Evolutionary conservation across 2,888 invertebrate genomes (phyloP).

Genomic region (Yponomeuta plumbellus): DNA sequence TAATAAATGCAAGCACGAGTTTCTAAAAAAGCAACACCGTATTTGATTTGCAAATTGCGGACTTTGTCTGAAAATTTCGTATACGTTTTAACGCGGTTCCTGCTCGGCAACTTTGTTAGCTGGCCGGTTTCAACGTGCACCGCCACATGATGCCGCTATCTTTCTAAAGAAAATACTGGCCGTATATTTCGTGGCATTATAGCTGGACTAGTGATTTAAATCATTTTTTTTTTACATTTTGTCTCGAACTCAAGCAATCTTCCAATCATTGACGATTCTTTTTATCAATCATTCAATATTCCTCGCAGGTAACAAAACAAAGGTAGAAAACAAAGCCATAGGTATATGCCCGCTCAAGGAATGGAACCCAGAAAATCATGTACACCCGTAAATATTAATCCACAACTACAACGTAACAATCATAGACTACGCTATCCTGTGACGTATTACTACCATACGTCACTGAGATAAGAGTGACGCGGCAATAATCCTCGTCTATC

Average conservation of each 20-base stretch:
- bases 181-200: too few relatives aligned
- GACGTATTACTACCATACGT: not conserved
- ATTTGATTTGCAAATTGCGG: constrained; percentile 5
- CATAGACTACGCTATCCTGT: not conserved
- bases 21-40: not conserved
- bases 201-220: too few relatives aligned
- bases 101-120: not conserved
- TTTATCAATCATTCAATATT: too few relatives aligned
- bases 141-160: not conserved
- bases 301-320: too few relatives aligned
- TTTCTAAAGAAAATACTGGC: not conserved
- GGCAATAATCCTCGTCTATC: not conserved
- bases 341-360: too few relatives aligned
- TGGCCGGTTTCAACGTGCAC: not conserved
- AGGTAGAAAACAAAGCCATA: too few relatives aligned
- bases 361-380: too few relatives aligned
- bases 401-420: too few relatives aligned
- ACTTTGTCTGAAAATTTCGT: not conserved
- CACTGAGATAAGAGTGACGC: not conserved
- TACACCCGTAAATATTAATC: too few relatives aligned
- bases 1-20: not conserved
- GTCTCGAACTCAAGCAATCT: too few relatives aligned
- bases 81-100: not conserved
- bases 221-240: too few relatives aligned
- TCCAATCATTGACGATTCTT: too few relatives aligned